These are phyloP conservation scores for Scopus umbretta DNA, from an alignment of 2,113 vertebrate genomes.

Conservation along the genomic window DNA sequence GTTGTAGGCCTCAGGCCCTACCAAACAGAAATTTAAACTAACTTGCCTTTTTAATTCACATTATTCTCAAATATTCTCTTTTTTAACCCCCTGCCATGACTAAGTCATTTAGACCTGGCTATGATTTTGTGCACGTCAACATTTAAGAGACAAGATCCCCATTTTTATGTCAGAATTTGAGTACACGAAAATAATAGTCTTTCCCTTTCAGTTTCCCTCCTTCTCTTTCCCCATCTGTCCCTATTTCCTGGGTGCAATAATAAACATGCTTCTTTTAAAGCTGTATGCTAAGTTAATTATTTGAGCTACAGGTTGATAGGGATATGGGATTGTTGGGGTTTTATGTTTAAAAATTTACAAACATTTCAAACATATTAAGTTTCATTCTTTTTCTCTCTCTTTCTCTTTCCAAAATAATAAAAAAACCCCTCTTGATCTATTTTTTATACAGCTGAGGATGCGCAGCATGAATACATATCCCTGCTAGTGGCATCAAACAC, in stretches of 20 bases:
- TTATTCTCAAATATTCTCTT: slow-evolving; percentile 77
- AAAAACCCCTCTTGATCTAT: background rate
- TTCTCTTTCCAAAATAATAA: background rate
- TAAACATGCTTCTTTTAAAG: background rate
- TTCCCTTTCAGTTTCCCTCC: background rate
- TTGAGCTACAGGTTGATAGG: slow-evolving; percentile 9
- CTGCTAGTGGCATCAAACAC: background rate
- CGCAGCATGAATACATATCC: background rate
- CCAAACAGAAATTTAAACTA: slow-evolving; percentile 84
- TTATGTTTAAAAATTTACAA: slow-evolving; percentile 57
- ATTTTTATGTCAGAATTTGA: slow-evolving; percentile 45
- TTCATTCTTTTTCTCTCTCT: background rate
- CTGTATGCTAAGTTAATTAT: slow-evolving; percentile 38
- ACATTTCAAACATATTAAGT: slow-evolving; percentile 25
- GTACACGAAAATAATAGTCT: background rate
- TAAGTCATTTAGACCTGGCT: slow-evolving; percentile 60
- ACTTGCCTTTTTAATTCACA: slow-evolving; percentile 80
- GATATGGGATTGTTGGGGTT: background rate
- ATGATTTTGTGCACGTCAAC: slow-evolving; percentile 47
- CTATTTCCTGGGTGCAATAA: background rate
- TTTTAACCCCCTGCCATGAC: slow-evolving; percentile 66
- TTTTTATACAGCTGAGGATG: slow-evolving; percentile 12
- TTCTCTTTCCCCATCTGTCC: background rate
- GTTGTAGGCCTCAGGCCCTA: slow-evolving; percentile 81
- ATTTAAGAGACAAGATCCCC: slow-evolving; percentile 34